Evolutionary conservation across 2,113 vertebrate genomes (phyloP).

Genomic region (Caracal caracal): DNA sequence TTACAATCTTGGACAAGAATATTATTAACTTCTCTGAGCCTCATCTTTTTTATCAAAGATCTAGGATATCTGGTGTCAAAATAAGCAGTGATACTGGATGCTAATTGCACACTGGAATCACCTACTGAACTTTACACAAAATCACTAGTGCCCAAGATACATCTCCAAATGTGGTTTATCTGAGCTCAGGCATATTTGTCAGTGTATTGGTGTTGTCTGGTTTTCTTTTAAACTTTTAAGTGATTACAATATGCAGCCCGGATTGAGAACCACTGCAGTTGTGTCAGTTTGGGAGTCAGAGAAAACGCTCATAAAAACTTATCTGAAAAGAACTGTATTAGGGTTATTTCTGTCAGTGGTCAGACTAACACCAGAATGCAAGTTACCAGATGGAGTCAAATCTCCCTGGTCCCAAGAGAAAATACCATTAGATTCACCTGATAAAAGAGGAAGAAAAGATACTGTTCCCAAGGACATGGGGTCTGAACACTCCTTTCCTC

Average conservation of each 20-base stretch:
- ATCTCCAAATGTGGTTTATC: neutral
- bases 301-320: neutral
- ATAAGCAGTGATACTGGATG: neutral
- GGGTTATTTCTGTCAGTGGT: neutral
- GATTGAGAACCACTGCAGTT: neutral
- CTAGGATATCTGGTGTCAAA: neutral
- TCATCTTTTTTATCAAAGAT: conserved; percentile 4
- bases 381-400: neutral
- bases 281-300: neutral
- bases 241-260: neutral
- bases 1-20: neutral
- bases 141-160: neutral
- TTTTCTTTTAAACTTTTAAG: neutral
- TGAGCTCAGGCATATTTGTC: neutral
- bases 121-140: neutral
- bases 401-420: neutral
- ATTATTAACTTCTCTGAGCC: neutral
- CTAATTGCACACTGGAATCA: neutral
- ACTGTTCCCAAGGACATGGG: neutral
- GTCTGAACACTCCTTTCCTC: neutral
- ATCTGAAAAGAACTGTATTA: neutral
- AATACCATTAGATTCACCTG: neutral
- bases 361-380: neutral
- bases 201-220: neutral
- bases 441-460: neutral